Evolutionary conservation across 2,888 invertebrate genomes (phyloP).

Genomic region (Tubulanus polymorphus): DNA sequence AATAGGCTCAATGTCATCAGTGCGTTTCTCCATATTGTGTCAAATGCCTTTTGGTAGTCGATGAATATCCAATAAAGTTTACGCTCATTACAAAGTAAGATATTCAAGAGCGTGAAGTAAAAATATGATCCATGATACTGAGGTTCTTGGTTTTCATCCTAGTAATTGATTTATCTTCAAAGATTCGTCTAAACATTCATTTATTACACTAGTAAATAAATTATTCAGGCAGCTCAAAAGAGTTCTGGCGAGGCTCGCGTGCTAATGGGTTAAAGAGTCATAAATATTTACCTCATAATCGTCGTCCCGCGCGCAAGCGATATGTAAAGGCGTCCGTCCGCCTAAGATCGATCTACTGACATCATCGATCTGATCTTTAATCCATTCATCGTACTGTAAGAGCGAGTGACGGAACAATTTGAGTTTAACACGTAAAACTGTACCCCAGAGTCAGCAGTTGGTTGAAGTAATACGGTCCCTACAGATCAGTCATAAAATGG

Average conservation of each 20-base stretch:
- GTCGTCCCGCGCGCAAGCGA: constrained; percentile 51
- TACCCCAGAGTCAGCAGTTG: no score
- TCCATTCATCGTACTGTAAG: constrained; percentile 49
- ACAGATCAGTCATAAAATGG: no score
- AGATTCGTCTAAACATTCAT: constrained; percentile 2
- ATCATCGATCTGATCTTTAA: constrained; percentile 36
- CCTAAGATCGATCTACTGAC: constrained; percentile 33
- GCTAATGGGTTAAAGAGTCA: no score
- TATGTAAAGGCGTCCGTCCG: constrained; percentile 51
- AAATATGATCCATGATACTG: constrained; percentile 2
- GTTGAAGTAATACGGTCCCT: no score
- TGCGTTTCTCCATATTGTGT: constrained; percentile 1
- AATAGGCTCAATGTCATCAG: not conserved
- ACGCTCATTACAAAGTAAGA: not conserved
- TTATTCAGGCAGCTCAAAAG: constrained; percentile 3
- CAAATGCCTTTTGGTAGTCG: no score
- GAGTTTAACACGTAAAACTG: no score
- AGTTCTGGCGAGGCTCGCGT: no score
- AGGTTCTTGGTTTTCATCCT: constrained; percentile 1
- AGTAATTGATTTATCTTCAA: not conserved
- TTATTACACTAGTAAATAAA: not conserved
- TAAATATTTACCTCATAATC: constrained; percentile 40
- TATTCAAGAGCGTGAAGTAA: not conserved
- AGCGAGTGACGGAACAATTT: no score
- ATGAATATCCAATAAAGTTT: constrained; percentile 1